Evolutionary conservation across 1,140 invertebrate genomes (phyloP).

Genomic region (Pollicipes pollicipes): DNA sequence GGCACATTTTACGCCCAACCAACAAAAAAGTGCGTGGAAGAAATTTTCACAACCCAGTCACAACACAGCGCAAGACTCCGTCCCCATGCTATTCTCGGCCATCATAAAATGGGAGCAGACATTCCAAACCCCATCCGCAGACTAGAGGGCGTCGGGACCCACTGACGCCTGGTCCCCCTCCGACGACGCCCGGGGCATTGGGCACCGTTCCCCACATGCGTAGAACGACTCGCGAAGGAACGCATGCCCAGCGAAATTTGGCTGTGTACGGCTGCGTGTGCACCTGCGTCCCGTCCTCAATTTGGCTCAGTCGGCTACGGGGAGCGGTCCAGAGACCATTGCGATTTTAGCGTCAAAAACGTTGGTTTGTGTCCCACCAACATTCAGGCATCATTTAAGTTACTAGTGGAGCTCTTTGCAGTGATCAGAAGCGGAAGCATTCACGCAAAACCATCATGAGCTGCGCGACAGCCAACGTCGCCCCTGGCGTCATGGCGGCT

Average conservation of each 20-base stretch:
- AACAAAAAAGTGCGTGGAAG: too few relatives aligned
- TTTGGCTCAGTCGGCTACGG: neutral
- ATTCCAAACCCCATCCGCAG: neutral
- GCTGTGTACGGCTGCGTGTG: constrained; percentile 5
- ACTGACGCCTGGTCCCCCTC: neutral
- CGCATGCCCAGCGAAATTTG: constrained; percentile 1
- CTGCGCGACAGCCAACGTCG: neutral
- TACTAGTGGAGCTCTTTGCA: neutral
- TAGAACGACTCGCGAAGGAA: neutral
- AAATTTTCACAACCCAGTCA: too few relatives aligned
- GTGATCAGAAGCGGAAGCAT: neutral
- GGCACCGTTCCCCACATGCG: constrained; percentile 1
- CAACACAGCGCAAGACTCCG: too few relatives aligned
- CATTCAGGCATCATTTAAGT: too few relatives aligned
- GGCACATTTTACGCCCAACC: too few relatives aligned
- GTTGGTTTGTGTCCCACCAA: neutral
- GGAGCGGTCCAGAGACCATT: neutral
- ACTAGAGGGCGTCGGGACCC: neutral
- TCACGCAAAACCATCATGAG: neutral
- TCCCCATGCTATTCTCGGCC: too few relatives aligned
- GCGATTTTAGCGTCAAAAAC: neutral
- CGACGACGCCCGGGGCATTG: neutral
- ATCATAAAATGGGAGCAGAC: neutral
- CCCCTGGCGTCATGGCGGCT: neutral
- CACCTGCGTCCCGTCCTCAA: constrained; percentile 4